These are phyloP conservation scores for Perca flavescens DNA, from an alignment of 2,113 vertebrate genomes.

Conservation along the genomic window DNA sequence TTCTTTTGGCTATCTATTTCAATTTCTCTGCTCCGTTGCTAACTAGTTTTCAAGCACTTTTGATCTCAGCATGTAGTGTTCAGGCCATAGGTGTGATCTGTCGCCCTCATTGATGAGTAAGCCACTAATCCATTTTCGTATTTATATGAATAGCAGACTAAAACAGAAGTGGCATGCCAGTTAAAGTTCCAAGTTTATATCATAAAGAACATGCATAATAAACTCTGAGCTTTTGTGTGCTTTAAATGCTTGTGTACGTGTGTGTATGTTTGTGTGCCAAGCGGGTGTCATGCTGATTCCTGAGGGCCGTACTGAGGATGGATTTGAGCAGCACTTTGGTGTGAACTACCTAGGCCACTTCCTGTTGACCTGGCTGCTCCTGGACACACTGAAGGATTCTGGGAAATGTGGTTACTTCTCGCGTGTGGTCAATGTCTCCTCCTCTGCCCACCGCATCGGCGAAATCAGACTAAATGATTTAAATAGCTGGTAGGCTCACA, in stretches of 20 bases:
- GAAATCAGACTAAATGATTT: slow-evolving; percentile 85
- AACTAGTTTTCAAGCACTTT: not conserved
- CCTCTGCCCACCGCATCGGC: slow-evolving; percentile 88
- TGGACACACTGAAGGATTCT: slow-evolving; percentile 86
- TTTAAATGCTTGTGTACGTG: not conserved
- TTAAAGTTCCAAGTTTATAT: no score
- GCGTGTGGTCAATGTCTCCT: slow-evolving; percentile 89
- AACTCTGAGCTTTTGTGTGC: not conserved
- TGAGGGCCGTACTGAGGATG: slow-evolving; percentile 86
- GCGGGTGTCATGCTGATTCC: slow-evolving; percentile 93
- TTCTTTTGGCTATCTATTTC: not conserved
- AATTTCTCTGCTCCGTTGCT: not conserved
- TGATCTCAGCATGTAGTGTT: not conserved
- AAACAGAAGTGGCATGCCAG: no score
- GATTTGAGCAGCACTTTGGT: slow-evolving; percentile 91
- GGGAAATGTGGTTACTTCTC: slow-evolving; percentile 79
- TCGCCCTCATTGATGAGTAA: not conserved
- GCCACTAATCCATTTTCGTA: not conserved
- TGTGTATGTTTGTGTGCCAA: slow-evolving; percentile 61
- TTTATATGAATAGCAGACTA: no score
- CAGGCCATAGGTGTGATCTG: not conserved
- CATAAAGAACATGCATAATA: no score
- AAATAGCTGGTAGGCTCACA: slow-evolving; percentile 84
- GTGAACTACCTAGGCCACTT: slow-evolving; percentile 94
- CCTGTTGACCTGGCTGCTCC: slow-evolving; percentile 90